Conservation (phyloP, 2,113 vertebrate genomes). For the Mungos mungo region DNA sequence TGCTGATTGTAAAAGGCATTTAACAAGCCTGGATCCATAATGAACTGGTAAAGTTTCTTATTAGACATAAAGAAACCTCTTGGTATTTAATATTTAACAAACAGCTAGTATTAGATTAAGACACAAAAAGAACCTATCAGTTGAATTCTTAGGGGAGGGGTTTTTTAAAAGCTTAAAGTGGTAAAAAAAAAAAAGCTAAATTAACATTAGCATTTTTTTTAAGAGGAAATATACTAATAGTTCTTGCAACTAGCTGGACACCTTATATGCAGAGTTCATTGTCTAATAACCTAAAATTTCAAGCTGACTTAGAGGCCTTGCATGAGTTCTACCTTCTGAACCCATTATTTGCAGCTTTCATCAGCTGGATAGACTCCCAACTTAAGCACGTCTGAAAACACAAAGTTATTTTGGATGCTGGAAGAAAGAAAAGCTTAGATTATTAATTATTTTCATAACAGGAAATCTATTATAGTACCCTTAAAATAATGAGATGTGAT, state of each 20-base stretch:
- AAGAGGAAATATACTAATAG: not conserved
- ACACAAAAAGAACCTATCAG: not conserved
- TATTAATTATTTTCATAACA: not conserved
- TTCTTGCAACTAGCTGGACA: not conserved
- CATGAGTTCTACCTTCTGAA: not conserved
- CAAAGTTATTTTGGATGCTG: not conserved
- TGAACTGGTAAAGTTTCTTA: not conserved
- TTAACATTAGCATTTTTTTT: not conserved
- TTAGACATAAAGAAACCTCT: not conserved
- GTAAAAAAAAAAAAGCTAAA: not conserved
- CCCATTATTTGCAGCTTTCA: not conserved
- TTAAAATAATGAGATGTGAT: not conserved
- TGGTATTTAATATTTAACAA: not conserved
- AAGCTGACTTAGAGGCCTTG: not conserved
- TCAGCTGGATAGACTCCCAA: not conserved
- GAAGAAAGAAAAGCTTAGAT: not conserved
- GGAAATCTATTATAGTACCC: not conserved
- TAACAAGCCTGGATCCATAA: not conserved
- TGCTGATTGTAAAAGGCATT: not conserved
- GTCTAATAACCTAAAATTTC: not conserved
- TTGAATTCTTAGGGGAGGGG: not conserved
- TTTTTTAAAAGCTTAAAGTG: slow-evolving; percentile 18
- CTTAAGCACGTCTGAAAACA: not conserved
- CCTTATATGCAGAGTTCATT: not conserved
- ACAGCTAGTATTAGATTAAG: not conserved